Conservation (phyloP, 2,797 vertebrate genomes). For the Schizopygopsis pylzovi region DNA sequence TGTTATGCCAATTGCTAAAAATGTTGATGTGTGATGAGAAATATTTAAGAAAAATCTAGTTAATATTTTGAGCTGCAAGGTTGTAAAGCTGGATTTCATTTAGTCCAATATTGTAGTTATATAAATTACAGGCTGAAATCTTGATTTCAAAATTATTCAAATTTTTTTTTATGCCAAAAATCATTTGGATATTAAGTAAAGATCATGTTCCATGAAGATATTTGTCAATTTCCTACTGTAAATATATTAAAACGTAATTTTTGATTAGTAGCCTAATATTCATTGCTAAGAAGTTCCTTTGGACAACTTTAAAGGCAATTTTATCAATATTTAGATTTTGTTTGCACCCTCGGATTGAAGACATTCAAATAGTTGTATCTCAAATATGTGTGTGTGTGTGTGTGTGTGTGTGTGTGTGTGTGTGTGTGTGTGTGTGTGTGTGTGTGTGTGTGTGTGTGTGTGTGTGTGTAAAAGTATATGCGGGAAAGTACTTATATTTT, state of each 20-base stretch:
- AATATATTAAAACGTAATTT: background rate
- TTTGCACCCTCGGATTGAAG: too few relatives aligned
- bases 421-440: too few relatives aligned
- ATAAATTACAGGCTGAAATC: background rate
- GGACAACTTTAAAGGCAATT: background rate
- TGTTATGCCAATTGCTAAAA: background rate
- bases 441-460: too few relatives aligned
- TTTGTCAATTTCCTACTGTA: background rate
- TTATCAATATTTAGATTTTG: too few relatives aligned
- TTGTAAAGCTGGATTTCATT: background rate
- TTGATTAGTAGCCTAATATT: too few relatives aligned
- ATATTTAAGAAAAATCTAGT: background rate
- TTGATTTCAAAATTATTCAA: background rate
- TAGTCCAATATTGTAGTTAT: background rate
- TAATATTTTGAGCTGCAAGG: background rate
- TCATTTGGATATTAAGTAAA: background rate
- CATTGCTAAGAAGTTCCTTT: background rate
- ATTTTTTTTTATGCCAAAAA: too few relatives aligned
- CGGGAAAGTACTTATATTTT: too few relatives aligned
- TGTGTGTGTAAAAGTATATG: too few relatives aligned
- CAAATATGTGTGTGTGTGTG: too few relatives aligned
- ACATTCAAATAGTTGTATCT: too few relatives aligned
- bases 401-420: too few relatives aligned
- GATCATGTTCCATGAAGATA: background rate
- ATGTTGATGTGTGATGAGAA: background rate